Base-by-base conservation (phyloP, 1,140 invertebrate species). In the Eueides isabella region DNA sequence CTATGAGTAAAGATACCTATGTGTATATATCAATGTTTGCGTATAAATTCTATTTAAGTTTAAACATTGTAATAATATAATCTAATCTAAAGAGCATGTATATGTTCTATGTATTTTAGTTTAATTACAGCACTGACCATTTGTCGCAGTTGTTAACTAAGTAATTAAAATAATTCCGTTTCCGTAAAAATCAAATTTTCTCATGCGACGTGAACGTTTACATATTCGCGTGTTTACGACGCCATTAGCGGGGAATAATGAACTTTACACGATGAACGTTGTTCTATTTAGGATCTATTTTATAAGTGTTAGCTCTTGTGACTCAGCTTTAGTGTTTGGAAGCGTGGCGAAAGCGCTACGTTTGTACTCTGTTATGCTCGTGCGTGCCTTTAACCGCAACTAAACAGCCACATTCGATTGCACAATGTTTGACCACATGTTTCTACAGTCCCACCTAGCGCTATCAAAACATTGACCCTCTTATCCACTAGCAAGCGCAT, bases 401-500 rank as follows among this genome's bases (percentile, higher is more conserved):
- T 85, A 88, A 89, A 86, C 80, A 84, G 69, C 78, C 72, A 87
- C 79, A 83, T 80, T 75, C 67, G 70, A 72, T 90, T 89, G 85
- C 90, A 85, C 87, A 92, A 92, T 92, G 84, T 90, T 90, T 90
- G 84, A 85, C 85, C 90, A 91, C 85, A 92, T 90, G 90, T 90
- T 88, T 82, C 85, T 76, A 90, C 76, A 80, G 81, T 83, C 83
- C 77, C 72, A 87, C 85, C 88, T 88, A 86, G 85, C 79, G 72
- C 88, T 91, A 92, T 91, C 90, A 92, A 89, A 92, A 92, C 92
- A 92, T 92, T 92, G 90, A 92, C 85, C 80, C 89, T 89, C 88
- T 91, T 83, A 89, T 88, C 83, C 84, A 81, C 87, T 85, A 84
- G 79, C 84, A 76, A 71, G 81, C 77, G 79, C 78, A 85, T 81